Evolutionary conservation across 53 echinoderm and acorn worm species (phyloP), one percentile per base, ranked within the genome.

Genomic region (Antedon mediterranea): DNA sequence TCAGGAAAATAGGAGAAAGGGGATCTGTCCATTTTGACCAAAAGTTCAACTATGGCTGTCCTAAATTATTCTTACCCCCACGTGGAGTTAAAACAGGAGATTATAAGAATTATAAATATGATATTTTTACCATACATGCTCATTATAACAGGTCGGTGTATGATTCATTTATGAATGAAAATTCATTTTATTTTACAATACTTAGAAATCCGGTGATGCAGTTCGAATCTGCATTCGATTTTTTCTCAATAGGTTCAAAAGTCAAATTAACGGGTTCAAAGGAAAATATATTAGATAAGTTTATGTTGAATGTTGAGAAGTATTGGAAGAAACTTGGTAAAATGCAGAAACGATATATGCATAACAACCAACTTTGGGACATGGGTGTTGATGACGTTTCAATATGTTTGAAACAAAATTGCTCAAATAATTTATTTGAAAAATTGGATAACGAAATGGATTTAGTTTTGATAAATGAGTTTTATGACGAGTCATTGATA

Each of bases 391-490:
- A 33, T 5, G n/a, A n/a, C n/a, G n/a, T n/a, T n/a, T 4, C 41
- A 42, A 26, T 78, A n/a, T 32, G 34, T 30, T 41, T 27, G 26
- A 43, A 78, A 18, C 20, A 34, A 42, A 34, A 34, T 7, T 8
- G 28, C 5, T 18, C 43, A 6, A 41, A 78, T 28, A 5, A 43
- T 28, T 71, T 30, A 3, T 31, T 79, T 5, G 71, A 71, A 2
- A 32, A 23, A 11, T 4, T 79, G 14, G 71, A 79, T 33, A 13
- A 70, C 4, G 79, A 79, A 28, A 30, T 79, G 3, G 79, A 79
- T 14, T 27, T 79, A 8, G 79, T 79, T 7, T 2, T 79, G 5
- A 79, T 79, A 29, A 44, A 29, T 32, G 79, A 79, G 28, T 79
- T 27, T 29, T 79, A 43, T 31, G 79, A 79, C 31, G 79, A 79